These are phyloP conservation scores for Chionis minor DNA, from an alignment of 2,113 vertebrate genomes.

Conservation along the genomic window DNA sequence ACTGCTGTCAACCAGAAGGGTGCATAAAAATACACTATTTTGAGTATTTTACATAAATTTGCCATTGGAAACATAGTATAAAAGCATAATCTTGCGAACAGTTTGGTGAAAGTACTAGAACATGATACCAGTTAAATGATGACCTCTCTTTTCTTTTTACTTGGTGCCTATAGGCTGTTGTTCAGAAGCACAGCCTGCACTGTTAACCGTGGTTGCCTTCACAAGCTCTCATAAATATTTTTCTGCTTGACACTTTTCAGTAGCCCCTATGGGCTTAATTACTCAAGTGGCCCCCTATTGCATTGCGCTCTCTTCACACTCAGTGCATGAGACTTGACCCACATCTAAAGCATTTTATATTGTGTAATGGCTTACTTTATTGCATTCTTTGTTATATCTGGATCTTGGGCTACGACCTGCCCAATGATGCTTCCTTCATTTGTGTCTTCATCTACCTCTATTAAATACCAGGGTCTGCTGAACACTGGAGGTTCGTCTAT, in stretches of 20 bases:
- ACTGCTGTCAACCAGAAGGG: not conserved
- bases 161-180: not conserved
- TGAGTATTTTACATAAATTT: not conserved
- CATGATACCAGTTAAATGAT: not conserved
- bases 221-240: not conserved
- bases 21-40: not conserved
- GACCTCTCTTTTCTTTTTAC: not conserved
- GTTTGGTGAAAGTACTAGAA: not conserved
- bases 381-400: constrained; percentile 83
- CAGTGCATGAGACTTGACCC: not conserved
- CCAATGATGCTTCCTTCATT: constrained; percentile 90
- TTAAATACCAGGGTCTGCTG: constrained; percentile 85
- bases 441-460: constrained; percentile 93
- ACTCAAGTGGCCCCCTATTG: not conserved
- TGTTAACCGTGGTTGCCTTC: not conserved
- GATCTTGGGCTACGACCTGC: constrained; percentile 88
- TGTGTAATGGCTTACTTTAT: constrained; percentile 80
- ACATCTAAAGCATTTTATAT: not conserved
- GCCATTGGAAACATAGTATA: not conserved
- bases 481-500: constrained; percentile 91
- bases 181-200: not conserved
- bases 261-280: not conserved
- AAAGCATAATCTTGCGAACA: not conserved
- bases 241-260: not conserved
- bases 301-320: not conserved